Evolutionary conservation across 2,797 vertebrate species (phyloP).

Genomic region (Tadarida brasiliensis): DNA sequence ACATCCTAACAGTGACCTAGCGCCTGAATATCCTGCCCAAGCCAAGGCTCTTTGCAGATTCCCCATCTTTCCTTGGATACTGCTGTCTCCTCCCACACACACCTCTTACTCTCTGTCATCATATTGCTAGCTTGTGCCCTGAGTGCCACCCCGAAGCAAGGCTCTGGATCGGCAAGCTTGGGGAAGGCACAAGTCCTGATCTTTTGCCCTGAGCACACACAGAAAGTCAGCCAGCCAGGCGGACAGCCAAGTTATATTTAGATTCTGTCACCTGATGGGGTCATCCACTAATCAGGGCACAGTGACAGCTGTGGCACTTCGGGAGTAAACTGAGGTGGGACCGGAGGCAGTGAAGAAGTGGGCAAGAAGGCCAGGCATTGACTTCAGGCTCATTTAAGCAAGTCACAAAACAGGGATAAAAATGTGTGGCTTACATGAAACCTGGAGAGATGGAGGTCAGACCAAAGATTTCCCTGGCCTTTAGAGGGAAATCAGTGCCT

Average conservation of each 20-base stretch:
- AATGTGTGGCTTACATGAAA: not conserved
- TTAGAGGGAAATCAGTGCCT: slow-evolving; percentile 30
- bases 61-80: not conserved
- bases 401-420: not conserved
- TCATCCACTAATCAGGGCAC: slow-evolving; percentile 62
- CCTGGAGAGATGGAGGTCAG: not conserved
- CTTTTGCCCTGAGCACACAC: slow-evolving; percentile 40
- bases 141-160: not conserved
- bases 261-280: slow-evolving; percentile 68
- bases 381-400: not conserved
- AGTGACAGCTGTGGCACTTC: slow-evolving; percentile 29
- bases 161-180: not conserved
- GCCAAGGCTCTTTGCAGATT: not conserved
- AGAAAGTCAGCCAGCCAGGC: slow-evolving; percentile 66
- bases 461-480: not conserved
- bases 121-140: not conserved
- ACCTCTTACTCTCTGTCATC: not conserved
- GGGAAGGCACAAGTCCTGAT: not conserved
- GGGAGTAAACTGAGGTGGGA: slow-evolving; percentile 21
- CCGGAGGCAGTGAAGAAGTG: not conserved
- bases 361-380: not conserved
- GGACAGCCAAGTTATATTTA: slow-evolving; percentile 73
- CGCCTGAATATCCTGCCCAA: not conserved
- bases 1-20: not conserved
- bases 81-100: not conserved